Evolutionary conservation across 2,888 invertebrate species (phyloP).

Genomic region (Torymus texanus): DNA sequence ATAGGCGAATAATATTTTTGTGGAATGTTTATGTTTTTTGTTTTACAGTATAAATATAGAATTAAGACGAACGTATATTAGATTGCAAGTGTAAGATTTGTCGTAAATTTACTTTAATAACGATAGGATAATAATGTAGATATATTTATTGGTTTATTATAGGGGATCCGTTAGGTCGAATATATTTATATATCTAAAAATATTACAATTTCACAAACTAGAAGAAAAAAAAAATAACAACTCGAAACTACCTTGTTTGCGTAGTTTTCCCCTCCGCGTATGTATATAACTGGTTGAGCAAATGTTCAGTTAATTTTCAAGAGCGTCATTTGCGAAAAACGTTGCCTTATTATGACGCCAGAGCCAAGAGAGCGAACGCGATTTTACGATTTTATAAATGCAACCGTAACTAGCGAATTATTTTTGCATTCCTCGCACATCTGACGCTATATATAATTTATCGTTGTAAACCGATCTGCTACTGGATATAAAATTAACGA

Average conservation of each 20-base stretch:
- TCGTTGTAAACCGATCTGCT: conserved; percentile 14
- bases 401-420: neutral
- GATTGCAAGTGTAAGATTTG: no score
- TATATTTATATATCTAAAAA: neutral
- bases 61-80: no score
- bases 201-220: conserved; percentile 7
- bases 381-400: conserved; percentile 41
- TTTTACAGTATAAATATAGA: no score
- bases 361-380: neutral
- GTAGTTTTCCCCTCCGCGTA: conserved; percentile 7
- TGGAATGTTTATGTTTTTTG: no score
- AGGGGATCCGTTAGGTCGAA: no score
- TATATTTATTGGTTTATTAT: no score
- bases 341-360: conserved; percentile 29
- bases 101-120: no score
- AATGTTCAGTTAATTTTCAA: conserved; percentile 5
- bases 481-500: conserved; percentile 28
- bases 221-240: neutral
- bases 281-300: conserved; percentile 23
- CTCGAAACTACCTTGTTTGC: conserved; percentile 1
- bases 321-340: conserved; percentile 22
- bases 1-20: no score
- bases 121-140: no score
- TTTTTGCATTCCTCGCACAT: conserved; percentile 36
- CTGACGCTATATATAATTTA: conserved; percentile 20